Evolutionary conservation across 2,888 invertebrate species (phyloP), one percentile per base, ranked within the genome.

Genomic region (Dilophus febrilis): DNA sequence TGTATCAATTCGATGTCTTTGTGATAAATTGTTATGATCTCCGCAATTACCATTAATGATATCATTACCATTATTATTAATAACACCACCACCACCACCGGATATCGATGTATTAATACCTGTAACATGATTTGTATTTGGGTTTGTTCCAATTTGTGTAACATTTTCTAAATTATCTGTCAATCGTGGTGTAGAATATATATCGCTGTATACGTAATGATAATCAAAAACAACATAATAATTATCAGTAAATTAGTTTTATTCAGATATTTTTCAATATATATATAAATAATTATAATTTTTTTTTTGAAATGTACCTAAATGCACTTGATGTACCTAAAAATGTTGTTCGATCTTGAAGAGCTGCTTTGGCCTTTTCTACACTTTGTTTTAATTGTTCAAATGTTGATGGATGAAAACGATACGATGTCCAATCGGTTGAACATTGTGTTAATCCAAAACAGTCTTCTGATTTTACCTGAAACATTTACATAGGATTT

Each of bases 351-450:
- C 74, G 64, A 58, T 81, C 80, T 58, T 81, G 81, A 35, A 87
- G 65, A 0, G 85, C 87, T 1, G 86, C 86, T 57, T 87, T 87
- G 33, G 87, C 87, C 56, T 87, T 87, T 57, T 87, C 87, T 33
- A 87, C 86, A 53, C 85, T 85, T 58, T 87, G 87, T 53, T 87
- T 87, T 45, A 87, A 65, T 57, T 87, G 86, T 54, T 87, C 86
- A 66, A 87, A 87, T 11, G 87, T 87, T 46, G 83, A 83, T 51
- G 84, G 84, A 57, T 81, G 81, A 43, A 85, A 78, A 35, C 87
- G 73, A 60, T 87, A 87, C 0, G 74, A 72, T 0, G 77, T 75
- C 78, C 79, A 79, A 58, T 79, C 79, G 1, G 76, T 67, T 5
- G 77, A 71, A 62, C 73, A 74, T 35, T 62, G 63, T 1, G 61